phyloP scores from a whole-genome alignment of 2,888 invertebrate species.

The Monochamus alternatus region DNA sequence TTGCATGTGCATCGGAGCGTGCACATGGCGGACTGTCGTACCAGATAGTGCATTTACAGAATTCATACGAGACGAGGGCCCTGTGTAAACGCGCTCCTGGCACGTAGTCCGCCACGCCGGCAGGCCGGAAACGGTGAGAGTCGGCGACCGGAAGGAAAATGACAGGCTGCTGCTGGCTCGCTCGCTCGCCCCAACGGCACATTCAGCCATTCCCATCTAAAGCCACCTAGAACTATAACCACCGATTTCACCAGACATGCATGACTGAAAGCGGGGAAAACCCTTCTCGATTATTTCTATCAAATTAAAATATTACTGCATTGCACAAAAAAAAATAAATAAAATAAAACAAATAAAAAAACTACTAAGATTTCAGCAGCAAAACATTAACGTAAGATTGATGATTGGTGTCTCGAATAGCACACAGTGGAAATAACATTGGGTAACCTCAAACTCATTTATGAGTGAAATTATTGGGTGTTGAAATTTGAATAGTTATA shows the following conservation, averaged over 20 bases:
- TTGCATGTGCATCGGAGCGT: conserved; percentile 63
- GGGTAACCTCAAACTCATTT: no score
- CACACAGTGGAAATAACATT: no score
- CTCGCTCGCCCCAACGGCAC: conserved; percentile 15
- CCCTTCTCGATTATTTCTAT: conserved; percentile 11
- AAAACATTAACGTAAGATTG: no score
- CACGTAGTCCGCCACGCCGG: conserved; percentile 85
- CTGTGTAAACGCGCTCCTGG: conserved; percentile 98
- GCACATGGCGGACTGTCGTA: conserved; percentile 92
- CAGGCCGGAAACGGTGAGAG: conserved; percentile 23
- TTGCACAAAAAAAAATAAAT: no score
- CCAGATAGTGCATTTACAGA: conserved; percentile 99
- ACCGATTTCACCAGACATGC: conserved; percentile 32
- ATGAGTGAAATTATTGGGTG: no score
- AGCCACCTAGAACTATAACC: conserved; percentile 50
- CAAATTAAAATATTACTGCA: background rate
- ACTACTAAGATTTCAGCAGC: no score
- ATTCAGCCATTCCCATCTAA: conserved; percentile 43
- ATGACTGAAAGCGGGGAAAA: background rate
- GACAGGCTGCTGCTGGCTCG: background rate
- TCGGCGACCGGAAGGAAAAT: conserved; percentile 15
- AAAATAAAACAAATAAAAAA: no score
- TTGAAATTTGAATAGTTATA: no score
- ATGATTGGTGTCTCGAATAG: no score
- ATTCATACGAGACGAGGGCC: conserved; percentile 60